A percentile compares a stretch with the other conserved stretches of the same genome.
These are phyloP conservation scores for Gobionotothen gibberifrons DNA, from an alignment of 2,797 vertebrate species.

Conservation along the genomic window DNA sequence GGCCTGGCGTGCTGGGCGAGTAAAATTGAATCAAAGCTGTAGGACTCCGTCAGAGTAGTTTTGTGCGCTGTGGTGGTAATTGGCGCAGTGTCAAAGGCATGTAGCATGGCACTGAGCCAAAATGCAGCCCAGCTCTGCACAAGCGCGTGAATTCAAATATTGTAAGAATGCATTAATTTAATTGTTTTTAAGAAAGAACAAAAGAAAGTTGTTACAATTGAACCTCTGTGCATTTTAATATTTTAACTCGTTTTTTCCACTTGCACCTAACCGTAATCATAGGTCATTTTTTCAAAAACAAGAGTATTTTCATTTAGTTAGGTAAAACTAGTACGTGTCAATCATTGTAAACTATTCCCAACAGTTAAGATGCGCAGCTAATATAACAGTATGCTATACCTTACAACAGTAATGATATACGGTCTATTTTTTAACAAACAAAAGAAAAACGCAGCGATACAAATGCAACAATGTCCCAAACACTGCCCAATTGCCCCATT, in stretches of 20 bases:
- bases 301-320: neutral
- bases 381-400: conserved; percentile 25
- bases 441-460: conserved; percentile 61
- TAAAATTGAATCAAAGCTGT: conserved; percentile 82
- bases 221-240: neutral
- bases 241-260: neutral
- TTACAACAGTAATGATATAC: conserved; percentile 48
- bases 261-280: neutral
- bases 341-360: neutral
- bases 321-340: neutral
- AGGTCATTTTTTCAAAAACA: neutral
- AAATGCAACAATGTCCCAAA: conserved; percentile 74
- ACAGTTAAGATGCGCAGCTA: neutral
- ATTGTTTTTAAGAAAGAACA: neutral
- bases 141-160: neutral
- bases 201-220: neutral
- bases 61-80: conserved; percentile 51
- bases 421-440: conserved; percentile 66
- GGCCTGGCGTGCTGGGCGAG: conserved; percentile 63
- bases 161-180: conserved; percentile 14
- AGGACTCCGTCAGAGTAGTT: conserved; percentile 51
- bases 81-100: conserved; percentile 53
- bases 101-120: conserved; percentile 61
- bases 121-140: neutral
- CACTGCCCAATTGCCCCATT: conserved; percentile 66